Evolutionary conservation across 2,113 vertebrate species (phyloP).

Genomic region (Leuciscus idus): DNA sequence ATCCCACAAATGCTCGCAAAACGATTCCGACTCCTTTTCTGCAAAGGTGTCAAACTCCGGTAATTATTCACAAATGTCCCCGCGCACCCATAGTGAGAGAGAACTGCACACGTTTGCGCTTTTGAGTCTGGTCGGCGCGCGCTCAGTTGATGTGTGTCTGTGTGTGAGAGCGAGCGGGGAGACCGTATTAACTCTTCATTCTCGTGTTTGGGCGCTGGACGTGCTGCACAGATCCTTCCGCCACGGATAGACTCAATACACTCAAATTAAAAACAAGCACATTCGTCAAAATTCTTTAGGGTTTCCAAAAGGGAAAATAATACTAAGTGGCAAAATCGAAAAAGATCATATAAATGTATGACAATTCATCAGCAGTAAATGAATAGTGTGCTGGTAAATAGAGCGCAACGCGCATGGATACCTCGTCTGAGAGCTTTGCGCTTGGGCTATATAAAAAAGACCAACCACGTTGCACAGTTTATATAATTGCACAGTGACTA

Average conservation of each 20-base stretch:
- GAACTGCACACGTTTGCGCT: constrained; percentile 31
- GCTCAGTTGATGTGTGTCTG: constrained; percentile 20
- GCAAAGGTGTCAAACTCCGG: constrained; percentile 8
- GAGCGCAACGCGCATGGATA: constrained; percentile 46
- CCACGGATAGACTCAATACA: neutral
- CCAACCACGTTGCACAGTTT: constrained; percentile 44
- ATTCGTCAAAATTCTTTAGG: neutral
- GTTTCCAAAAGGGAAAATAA: neutral
- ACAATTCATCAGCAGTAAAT: neutral
- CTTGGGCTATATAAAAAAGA: constrained; percentile 27
- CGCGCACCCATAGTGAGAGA: constrained; percentile 24
- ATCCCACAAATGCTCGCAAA: neutral
- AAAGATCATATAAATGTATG: neutral
- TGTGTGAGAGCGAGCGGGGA: neutral
- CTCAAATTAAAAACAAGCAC: neutral
- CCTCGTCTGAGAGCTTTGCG: constrained; percentile 39
- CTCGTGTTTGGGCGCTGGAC: constrained; percentile 27
- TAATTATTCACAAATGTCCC: constrained; percentile 26
- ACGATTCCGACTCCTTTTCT: neutral
- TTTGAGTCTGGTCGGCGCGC: neutral
- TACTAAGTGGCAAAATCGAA: too few species aligned
- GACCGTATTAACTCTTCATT: constrained; percentile 41
- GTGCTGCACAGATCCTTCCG: constrained; percentile 50
- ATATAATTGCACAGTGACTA: constrained; percentile 25
- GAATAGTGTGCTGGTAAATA: constrained; percentile 11